These are phyloP conservation scores for Eristalis arbustorum DNA, from an alignment of 2,888 invertebrate species.

Conservation along the genomic window DNA sequence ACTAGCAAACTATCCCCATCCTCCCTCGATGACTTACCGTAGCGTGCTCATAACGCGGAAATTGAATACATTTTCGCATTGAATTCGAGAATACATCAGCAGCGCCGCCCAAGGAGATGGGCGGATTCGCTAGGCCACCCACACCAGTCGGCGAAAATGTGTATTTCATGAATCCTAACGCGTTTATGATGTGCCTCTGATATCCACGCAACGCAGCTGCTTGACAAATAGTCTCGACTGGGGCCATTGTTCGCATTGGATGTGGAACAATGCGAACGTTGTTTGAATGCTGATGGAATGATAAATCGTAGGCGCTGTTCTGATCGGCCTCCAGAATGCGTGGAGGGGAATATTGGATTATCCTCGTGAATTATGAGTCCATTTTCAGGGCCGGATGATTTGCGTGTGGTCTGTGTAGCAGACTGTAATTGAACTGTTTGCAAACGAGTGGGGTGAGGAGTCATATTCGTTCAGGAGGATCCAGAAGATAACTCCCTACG, in stretches of 20 bases:
- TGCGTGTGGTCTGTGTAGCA: background rate
- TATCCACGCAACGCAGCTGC: background rate
- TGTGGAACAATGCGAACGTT: background rate
- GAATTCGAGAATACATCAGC: background rate
- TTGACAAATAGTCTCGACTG: background rate
- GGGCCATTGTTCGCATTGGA: background rate
- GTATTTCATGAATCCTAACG: constrained; percentile 33
- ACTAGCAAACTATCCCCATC: background rate
- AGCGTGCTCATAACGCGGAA: background rate
- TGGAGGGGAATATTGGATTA: background rate
- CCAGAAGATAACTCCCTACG: too few relatives aligned
- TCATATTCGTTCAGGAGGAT: background rate
- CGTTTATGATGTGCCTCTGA: constrained; percentile 32
- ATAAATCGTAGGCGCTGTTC: background rate
- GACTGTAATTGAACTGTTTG: background rate
- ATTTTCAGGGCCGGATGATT: background rate
- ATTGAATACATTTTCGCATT: background rate
- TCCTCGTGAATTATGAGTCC: background rate
- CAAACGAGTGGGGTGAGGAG: background rate
- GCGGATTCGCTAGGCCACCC: background rate
- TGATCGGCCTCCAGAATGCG: background rate
- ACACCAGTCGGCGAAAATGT: background rate
- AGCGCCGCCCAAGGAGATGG: background rate
- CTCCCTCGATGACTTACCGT: background rate
- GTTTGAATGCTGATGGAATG: background rate